Evolutionary conservation across 2,888 invertebrate species (phyloP).

Genomic region (Orthonevra nobilis): DNA sequence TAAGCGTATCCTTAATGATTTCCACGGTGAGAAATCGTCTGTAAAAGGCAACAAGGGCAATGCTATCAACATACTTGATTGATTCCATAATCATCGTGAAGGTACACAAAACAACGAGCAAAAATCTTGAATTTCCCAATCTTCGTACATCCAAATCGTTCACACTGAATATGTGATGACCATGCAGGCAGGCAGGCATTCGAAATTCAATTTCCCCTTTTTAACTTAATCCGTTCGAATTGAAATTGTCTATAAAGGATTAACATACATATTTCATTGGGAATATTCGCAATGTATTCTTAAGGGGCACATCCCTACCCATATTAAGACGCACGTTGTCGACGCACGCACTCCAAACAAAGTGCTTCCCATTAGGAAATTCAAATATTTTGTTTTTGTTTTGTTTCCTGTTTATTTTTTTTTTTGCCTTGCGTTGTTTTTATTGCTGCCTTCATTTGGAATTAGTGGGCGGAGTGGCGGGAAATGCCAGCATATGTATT

Average conservation of each 20-base stretch:
- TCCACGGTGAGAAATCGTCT: too few species aligned
- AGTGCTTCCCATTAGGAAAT: slow-evolving; percentile 48
- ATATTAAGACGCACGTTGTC: too few species aligned
- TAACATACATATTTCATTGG: slow-evolving; percentile 49
- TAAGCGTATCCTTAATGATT: slow-evolving; percentile 31
- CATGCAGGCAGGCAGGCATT: slow-evolving; percentile 8
- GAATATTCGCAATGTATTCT: slow-evolving; percentile 22
- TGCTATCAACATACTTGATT: too few species aligned
- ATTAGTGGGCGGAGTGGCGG: not conserved
- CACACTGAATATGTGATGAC: slow-evolving; percentile 31
- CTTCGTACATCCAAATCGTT: not conserved
- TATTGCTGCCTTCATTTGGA: slow-evolving; percentile 22
- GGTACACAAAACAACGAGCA: not conserved
- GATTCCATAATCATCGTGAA: too few species aligned
- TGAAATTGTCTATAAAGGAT: slow-evolving; percentile 51
- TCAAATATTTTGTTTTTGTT: slow-evolving; percentile 43
- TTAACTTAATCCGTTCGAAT: slow-evolving; percentile 13
- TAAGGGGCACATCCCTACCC: slow-evolving; percentile 28
- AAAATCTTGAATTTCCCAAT: too few species aligned
- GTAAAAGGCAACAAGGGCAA: too few species aligned
- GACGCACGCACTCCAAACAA: slow-evolving; percentile 35
- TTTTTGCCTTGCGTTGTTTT: too few species aligned
- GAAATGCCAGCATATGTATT: slow-evolving; percentile 42
- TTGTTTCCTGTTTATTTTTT: slow-evolving; percentile 6
- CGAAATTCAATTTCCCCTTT: slow-evolving; percentile 29